Percentiles rank a stretch among this genome's conserved stretches.
phyloP scores from a whole-genome alignment of 2,888 invertebrate genomes.

The Galerucella pusilla region DNA sequence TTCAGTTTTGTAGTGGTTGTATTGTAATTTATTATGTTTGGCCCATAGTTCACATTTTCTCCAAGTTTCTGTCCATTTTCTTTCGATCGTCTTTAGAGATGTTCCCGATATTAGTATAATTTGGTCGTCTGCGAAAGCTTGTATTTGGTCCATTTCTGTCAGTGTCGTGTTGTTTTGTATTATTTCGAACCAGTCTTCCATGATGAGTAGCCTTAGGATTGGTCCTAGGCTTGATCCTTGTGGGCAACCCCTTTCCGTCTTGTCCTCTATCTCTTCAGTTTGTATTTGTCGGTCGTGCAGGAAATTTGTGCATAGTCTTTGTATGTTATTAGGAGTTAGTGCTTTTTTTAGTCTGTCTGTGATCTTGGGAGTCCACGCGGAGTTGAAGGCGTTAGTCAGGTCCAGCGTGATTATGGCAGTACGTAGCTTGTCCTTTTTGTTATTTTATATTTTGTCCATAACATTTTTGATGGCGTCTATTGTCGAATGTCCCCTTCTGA shows the following conservation, averaged over 20 bases:
- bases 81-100: constrained; percentile 36
- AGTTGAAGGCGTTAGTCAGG: no score
- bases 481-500: no score
- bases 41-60: constrained; percentile 39
- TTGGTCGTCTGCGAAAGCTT: constrained; percentile 31
- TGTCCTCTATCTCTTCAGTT: constrained; percentile 24
- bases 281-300: constrained; percentile 36
- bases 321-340: constrained; percentile 29
- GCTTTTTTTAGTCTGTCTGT: not conserved
- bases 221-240: constrained; percentile 43
- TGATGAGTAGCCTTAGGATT: not conserved
- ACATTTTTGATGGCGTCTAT: no score
- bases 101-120: constrained; percentile 26
- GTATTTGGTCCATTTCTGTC: not conserved
- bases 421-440: no score
- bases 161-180: constrained; percentile 46
- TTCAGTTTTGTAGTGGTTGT: constrained; percentile 44
- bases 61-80: constrained; percentile 40
- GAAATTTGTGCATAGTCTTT: not conserved
- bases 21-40: constrained; percentile 31
- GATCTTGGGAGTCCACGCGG: constrained; percentile 33
- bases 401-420: no score
- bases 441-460: no score
- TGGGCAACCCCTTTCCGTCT: constrained; percentile 43
- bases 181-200: constrained; percentile 29